Evolutionary conservation across 2,797 vertebrate genomes (phyloP), one percentile per base, ranked within the genome.

Genomic region (Enteromius mattozi): DNA sequence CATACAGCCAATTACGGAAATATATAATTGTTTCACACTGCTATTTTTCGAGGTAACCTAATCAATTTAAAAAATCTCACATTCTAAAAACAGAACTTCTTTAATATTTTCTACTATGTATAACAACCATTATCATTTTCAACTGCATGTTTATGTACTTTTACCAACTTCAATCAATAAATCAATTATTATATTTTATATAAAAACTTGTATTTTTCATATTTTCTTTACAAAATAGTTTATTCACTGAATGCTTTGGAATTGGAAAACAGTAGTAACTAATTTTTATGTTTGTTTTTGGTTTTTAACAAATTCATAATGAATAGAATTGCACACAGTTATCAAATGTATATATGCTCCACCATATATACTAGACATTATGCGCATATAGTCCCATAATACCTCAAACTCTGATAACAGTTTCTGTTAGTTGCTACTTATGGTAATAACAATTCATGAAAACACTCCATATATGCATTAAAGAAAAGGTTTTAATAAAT

Each of bases 401-500:
- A 65, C 27, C 16, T 65, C 16, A 33, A 65, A 16, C 27, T 17
- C 27, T 65, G 61, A 65, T 6, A 63, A 63, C 61, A 30, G 12
- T 30, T 33, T 65, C 21, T 42, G 16, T 24, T 33, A 40, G 13
- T 69, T 49, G 17, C 7, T 37, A 70, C 56, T 80, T 56, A 56
- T 37, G 33, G 19, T 47, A 9, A 19, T 33, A 54, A 37, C 21
- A 51, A n/a, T 63, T 70, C 19, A 76, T 45, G 5, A 76, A 61
- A 27, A 65, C 42, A 87, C 51, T 33, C 13, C n/a, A 74, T 1
- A n/a, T 68, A n/a, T 63, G 69, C 80, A 71, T 61, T 86, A 71
- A 85, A 71, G 49, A 81, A 77, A 84, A 71, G 0, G 2, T 47
- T 86, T 86, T 79, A 83, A 83, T 88, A 78, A 75, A 21, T 40